Evolutionary conservation across 2,113 vertebrate species (phyloP).

Genomic region (Aptenodytes patagonicus): DNA sequence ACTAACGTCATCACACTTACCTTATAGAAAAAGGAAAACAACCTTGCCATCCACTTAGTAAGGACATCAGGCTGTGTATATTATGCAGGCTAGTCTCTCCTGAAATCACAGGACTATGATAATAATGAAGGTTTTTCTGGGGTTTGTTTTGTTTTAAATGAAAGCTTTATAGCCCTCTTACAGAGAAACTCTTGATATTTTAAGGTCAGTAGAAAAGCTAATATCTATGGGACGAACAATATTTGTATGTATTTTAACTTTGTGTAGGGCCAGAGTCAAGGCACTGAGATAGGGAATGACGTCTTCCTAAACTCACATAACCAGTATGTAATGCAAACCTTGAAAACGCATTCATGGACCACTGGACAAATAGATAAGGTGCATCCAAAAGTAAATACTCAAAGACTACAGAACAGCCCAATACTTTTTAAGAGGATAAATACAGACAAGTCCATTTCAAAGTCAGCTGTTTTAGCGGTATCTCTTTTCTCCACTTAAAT

Average conservation of each 20-base stretch:
- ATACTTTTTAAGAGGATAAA: background rate
- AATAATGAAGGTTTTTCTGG: background rate
- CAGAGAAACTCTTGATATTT: background rate
- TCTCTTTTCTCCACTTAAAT: background rate
- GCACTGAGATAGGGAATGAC: background rate
- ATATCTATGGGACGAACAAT: background rate
- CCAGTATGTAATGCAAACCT: background rate
- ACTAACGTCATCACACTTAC: background rate
- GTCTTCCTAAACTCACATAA: background rate
- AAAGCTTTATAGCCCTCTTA: background rate
- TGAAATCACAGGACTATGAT: background rate
- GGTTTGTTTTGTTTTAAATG: background rate
- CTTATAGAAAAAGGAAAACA: background rate
- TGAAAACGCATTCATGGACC: background rate
- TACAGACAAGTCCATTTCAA: background rate
- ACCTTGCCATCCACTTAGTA: background rate
- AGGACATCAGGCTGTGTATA: background rate
- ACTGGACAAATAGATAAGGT: background rate
- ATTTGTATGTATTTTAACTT: background rate
- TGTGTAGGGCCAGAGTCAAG: background rate
- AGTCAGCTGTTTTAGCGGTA: background rate
- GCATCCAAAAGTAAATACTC: background rate
- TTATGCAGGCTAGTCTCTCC: rapidly evolving
- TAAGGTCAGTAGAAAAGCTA: background rate
- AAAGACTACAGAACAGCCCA: background rate